Percentiles rank a stretch among this genome's conserved stretches.
These are phyloP conservation scores for Dyspetes luteomarginatus DNA, from an alignment of 2,888 invertebrate species.

Conservation along the genomic window DNA sequence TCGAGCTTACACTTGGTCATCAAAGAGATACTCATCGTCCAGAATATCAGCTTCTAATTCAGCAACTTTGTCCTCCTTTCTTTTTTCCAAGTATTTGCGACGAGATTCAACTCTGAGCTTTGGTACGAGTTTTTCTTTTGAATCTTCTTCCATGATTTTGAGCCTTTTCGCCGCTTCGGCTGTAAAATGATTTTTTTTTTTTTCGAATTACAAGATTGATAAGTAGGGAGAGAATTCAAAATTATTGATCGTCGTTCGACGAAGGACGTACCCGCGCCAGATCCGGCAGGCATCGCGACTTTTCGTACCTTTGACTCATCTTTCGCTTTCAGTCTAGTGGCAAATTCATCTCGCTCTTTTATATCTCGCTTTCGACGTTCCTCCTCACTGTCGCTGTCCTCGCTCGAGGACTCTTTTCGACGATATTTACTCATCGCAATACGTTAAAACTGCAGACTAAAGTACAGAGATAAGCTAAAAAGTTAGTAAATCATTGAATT, in stretches of 20 bases:
- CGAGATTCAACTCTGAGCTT: constrained; percentile 95
- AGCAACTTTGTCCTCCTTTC: constrained; percentile 97
- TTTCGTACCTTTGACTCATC: constrained; percentile 96
- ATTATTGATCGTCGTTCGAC: background rate
- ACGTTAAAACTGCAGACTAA: background rate
- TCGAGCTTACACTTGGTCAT: constrained; percentile 90
- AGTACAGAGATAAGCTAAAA: background rate
- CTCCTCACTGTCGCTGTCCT: constrained; percentile 90
- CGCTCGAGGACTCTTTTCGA: constrained; percentile 84
- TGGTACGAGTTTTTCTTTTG: constrained; percentile 93
- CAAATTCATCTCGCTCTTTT: constrained; percentile 97
- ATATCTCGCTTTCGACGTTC: constrained; percentile 92
- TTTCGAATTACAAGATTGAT: no score
- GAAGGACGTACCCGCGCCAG: constrained; percentile 75
- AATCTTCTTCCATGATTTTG: constrained; percentile 92
- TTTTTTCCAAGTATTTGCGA: constrained; percentile 96
- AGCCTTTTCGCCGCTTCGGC: constrained; percentile 95
- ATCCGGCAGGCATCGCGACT: constrained; percentile 84
- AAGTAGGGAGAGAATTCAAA: no score
- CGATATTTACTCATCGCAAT: constrained; percentile 81
- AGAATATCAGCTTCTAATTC: constrained; percentile 97
- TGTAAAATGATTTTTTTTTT: constrained; percentile 30
- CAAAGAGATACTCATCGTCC: constrained; percentile 98
- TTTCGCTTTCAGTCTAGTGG: constrained; percentile 92
- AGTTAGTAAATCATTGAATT: no score